Percentiles rank a stretch among this genome's conserved stretches.
These are phyloP conservation scores for Balaeniceps rex DNA, from an alignment of 2,113 vertebrate genomes.

Conservation along the genomic window DNA sequence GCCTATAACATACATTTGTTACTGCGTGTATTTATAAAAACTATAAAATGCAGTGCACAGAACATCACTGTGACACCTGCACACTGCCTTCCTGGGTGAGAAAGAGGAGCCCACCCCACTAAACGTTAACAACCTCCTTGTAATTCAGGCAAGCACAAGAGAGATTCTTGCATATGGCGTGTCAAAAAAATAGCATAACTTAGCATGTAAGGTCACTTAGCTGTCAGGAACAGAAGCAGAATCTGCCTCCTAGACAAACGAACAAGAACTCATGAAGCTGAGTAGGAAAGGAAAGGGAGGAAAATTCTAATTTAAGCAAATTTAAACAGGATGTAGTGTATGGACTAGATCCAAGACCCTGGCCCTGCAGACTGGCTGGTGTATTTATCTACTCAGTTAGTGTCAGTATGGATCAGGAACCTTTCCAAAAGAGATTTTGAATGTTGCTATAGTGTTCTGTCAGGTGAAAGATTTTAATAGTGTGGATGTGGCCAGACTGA, in stretches of 20 bases:
- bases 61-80: not conserved
- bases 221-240: conserved; percentile 13
- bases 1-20: not conserved
- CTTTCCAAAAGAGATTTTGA: not conserved
- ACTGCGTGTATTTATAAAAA: not conserved
- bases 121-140: not conserved
- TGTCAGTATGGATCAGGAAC: not conserved
- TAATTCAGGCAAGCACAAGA: not conserved
- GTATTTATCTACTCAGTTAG: not conserved
- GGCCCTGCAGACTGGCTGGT: not conserved
- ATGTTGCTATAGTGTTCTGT: not conserved
- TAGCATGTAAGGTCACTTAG: not conserved
- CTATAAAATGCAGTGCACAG: not conserved
- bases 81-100: not conserved
- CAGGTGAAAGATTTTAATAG: not conserved
- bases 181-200: not conserved
- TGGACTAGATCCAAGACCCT: not conserved
- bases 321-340: not conserved
- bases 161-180: not conserved
- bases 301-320: not conserved
- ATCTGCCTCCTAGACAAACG: not conserved
- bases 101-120: not conserved
- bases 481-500: not conserved
- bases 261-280: not conserved
- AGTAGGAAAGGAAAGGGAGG: not conserved